These are phyloP conservation scores for Drosophila kambysellisi DNA, from an alignment of 2,888 invertebrate genomes.

Conservation along the genomic window DNA sequence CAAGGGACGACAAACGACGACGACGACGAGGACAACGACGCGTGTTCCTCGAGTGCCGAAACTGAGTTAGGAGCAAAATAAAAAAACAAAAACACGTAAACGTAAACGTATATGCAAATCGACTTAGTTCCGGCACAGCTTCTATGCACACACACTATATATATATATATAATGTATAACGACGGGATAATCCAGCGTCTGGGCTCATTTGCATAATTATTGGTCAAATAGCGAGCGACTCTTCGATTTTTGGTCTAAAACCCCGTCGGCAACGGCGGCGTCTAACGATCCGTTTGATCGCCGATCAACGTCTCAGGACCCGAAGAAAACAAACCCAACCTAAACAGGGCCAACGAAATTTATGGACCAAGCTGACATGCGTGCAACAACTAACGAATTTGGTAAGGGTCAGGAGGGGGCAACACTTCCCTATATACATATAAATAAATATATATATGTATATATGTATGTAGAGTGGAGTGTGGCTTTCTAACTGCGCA, in stretches of 20 bases:
- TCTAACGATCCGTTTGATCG: constrained; percentile 78
- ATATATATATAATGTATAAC: constrained; percentile 17
- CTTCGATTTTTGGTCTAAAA: constrained; percentile 34
- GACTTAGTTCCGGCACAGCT: constrained; percentile 78
- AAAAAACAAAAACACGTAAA: constrained; percentile 1
- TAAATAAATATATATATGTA: not conserved
- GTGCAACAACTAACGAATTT: constrained; percentile 53
- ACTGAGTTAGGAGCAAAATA: constrained; percentile 14
- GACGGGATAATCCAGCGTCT: constrained; percentile 67
- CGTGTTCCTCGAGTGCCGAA: constrained; percentile 64
- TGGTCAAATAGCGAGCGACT: constrained; percentile 52
- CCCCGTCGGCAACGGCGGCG: constrained; percentile 66
- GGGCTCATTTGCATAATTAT: constrained; percentile 78
- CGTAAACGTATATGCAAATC: constrained; percentile 68
- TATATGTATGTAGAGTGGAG: not conserved
- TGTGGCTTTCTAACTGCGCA: constrained; percentile 58
- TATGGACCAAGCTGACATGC: constrained; percentile 66
- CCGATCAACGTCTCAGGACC: constrained; percentile 46
- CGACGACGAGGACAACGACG: constrained; percentile 41
- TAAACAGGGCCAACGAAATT: constrained; percentile 54
- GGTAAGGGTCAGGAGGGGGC: not conserved
- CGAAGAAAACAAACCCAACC: constrained; percentile 17
- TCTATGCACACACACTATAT: constrained; percentile 56
- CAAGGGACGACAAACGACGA: constrained; percentile 24
- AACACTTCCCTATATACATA: constrained; percentile 37